Evolutionary conservation across 1,140 invertebrate species (phyloP).

Genomic region (Scaptomyza montana): DNA sequence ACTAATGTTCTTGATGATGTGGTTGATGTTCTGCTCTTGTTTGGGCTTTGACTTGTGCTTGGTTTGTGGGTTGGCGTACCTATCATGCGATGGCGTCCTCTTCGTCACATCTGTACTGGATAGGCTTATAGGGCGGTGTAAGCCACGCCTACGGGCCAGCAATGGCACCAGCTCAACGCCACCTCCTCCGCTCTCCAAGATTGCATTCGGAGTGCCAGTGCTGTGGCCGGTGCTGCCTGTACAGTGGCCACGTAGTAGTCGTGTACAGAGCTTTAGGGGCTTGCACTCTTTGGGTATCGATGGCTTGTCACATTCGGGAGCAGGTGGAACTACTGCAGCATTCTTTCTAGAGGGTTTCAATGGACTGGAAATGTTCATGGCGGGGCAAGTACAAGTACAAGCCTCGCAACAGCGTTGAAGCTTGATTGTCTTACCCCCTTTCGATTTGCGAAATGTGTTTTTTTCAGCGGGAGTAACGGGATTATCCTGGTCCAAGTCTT

Average conservation of each 20-base stretch:
- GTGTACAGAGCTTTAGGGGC: conserved; percentile 57
- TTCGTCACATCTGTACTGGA: conserved; percentile 87
- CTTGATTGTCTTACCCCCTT: conserved; percentile 53
- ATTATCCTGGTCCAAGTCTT: conserved; percentile 82
- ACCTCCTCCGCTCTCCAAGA: conserved; percentile 76
- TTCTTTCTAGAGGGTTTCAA: conserved; percentile 36
- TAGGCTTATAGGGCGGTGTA: conserved; percentile 83
- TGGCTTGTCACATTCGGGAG: conserved; percentile 38
- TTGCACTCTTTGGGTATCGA: conserved; percentile 63
- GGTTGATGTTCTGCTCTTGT: conserved; percentile 67
- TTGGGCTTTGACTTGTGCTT: conserved; percentile 70
- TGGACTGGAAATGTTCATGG: conserved; percentile 47
- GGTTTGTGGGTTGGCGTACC: conserved; percentile 72
- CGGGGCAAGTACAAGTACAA: conserved; percentile 75
- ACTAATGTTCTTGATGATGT: conserved; percentile 73
- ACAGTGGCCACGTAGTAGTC: conserved; percentile 52
- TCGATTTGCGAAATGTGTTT: conserved; percentile 70
- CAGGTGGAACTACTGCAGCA: conserved; percentile 15
- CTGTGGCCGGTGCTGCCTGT: conserved; percentile 50
- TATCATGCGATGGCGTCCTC: conserved; percentile 80
- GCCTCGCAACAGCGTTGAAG: conserved; percentile 68
- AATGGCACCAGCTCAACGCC: conserved; percentile 87
- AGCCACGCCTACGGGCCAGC: conserved; percentile 85
- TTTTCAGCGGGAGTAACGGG: conserved; percentile 77
- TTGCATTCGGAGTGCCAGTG: conserved; percentile 52